Evolutionary conservation across 2,797 vertebrate genomes (phyloP), one percentile per base, ranked within the genome.

Genomic region (Danionella dracula): DNA sequence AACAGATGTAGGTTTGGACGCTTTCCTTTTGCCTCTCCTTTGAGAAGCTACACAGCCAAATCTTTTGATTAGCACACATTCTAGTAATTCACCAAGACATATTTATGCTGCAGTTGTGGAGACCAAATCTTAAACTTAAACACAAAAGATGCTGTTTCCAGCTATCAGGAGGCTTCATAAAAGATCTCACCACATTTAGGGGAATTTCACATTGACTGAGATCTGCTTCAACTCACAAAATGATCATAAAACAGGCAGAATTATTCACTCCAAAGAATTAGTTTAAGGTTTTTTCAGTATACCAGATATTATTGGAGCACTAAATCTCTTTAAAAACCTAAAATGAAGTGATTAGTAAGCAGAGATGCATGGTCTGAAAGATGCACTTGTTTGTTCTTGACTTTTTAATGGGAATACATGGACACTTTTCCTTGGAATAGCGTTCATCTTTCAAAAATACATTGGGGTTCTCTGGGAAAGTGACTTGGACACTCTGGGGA

Each of bases 381-480:
- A 44, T 66, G 31, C 41, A 40, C 35, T 71, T 68, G 32, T 76
- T 63, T 49, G 15, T 12, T 38, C 38, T 38, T 45, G 40, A 46
- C 31, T 46, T 31, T 23, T 54, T 56, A 40, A 41, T 56, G 37
- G 37, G 21, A 56, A 56, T 29, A 17, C 15, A 57, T 19, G 32
- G 16, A 12, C 46, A 21, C 19, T 41, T 42, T 51, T 12, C 11
- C 35, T 35, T 13, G 34, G 57, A 13, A 60, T 2, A n/a, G n/a
- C 15, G 56, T 12, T 46, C 41, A 44, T 44, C 20, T 38, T 49
- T 9, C 64, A 67, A 38, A 67, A 4, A n/a, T 51, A 58, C 54
- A 16, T 38, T 38, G 1, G 17, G 46, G 31, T 71, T 82, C 68
- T 83, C 83, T 89, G 88, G 85, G 88, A 88, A 90, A 76, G 55